Base-by-base conservation (phyloP, 2,113 vertebrate genomes). In the Phoenicopterus ruber region DNA sequence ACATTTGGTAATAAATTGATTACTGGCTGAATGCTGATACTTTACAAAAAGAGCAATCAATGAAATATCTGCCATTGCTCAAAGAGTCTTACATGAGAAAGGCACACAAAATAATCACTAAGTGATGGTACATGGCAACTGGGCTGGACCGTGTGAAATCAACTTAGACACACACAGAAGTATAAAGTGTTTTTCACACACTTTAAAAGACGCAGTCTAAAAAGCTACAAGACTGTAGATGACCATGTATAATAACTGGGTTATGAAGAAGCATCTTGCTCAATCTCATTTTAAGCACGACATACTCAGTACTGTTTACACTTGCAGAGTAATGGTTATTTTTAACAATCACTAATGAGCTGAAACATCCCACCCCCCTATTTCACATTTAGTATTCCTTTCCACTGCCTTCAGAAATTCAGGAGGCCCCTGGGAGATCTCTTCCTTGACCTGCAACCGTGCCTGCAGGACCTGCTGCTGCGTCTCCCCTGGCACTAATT, bases 11-110 rank as follows among this genome's bases (percentile, higher is more conserved):
- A 88, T 90, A 92, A 91, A 95, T 74, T 97, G 82, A 96, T 93
- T 94, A 94, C 13, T 73, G 54, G 97, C 80, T 91, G 80, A 90
- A 94, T 72, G 71, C 76, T 96, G 93, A 82, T 97, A 66, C 90
- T 98, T 82, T 93, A 93, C 82, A 94, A 97, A 96, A 97, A 91
- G 86, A 91, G 86, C 81, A 89, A 91, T 92, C 83, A 89, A 69
- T 94, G 66, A 86, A 70, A 22, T 94, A 93, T 70, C 77, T 96
- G 62, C 65, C 32, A 72, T 90, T 90, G 62, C 87, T 91, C 54
- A 55, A 46, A 73, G 46, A 34, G 34, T 54, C 77, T 86, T 82
- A 76, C 40, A 66, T 83, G 93, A 88, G 74, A 94, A 87, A 85
- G 63, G 38, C 78, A 87, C 3, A 3, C 46, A 85, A 74, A 93